Base-by-base conservation (phyloP, 2,888 invertebrate genomes). In the Agonopterix subpropinquella region DNA sequence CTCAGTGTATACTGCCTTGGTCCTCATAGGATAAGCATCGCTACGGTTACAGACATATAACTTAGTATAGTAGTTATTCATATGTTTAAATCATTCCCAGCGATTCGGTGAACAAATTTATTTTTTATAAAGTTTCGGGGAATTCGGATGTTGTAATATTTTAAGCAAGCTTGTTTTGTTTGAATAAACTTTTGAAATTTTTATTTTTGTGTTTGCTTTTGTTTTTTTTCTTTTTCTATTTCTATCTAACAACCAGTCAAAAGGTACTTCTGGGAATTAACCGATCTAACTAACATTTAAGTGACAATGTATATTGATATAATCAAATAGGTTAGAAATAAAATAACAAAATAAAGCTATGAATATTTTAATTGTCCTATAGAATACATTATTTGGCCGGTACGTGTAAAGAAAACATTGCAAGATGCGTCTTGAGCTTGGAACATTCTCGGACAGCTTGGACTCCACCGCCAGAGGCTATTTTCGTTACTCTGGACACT, bases 341-440 rank as follows among this genome's bases (percentile, higher is more conserved):
- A 42, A 42, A 13, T 11, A 11, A 42, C 8, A 42, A 11, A 42
- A 13, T 42, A 1, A 42, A 47, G 13, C 52, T 68, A 86, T 53
- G 81, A 69, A 76, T 79, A 85, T 56, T 82, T 86, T 77, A 87
- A 67, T 78, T 84, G 74, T 37, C 84, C 81, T 42, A 80, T 62
- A 48, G 70, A 73, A 59, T 80, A 75, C 44, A 79, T 49, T 7
- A 53, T 56, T 50, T 70, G 59, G n/a, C 54, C 54, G 46, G 65
- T 57, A 3, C 64, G 57, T 36, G 72, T 76, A 45, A 84, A 76
- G 49, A 86, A 82, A 37, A 80, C 59, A 58, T 69, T 87, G 50
- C 67, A 71, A 1, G 82, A 79, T 4, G 71, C 72, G 50, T 81
- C 71, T 48, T 83, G 81, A 1, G 83, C 67, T 53, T 82, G 80